Evolutionary conservation across 2,888 invertebrate species (phyloP), one percentile per base, ranked within the genome.

Genomic region (Ophioninae sp.): DNA sequence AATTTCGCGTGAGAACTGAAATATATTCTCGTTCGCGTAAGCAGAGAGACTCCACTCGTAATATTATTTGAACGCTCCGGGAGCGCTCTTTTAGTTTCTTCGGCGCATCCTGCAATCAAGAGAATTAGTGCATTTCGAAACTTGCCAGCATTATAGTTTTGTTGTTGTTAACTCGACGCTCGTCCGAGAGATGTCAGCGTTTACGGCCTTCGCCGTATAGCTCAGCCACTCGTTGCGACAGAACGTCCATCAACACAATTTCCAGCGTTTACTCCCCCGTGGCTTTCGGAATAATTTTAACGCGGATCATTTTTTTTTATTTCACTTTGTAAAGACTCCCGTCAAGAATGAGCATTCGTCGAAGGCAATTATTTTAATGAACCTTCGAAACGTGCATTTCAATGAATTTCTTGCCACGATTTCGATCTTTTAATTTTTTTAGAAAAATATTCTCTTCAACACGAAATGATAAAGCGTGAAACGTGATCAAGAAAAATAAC

Each of bases 121-220:
- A 68, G 72, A 79, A 82, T 82, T 79, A 39, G 75, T 68, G 75
- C 67, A 75, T 83, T 83, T 72, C 76, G 82, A 68, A 83, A 83
- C 79, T 72, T 74, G 65, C 74, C 56, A 71, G 20, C 41, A 39
- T 7, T 56, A 39, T 41, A 39, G 17, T 30, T 72, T n/a, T 30
- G 71, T 23, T 20, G 58, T 23, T 8, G 59, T 37, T 69, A 41
- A 17, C 30, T 74, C 56, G 17, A 17, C 41, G 71, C 22, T 30
- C n/a, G 59, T 30, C 58, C 37, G 30, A 20, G 67, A 72, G n/a
- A 76, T 76, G 41, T 76, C 22, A 68, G 68, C 59, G 65, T 75
- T 51, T 74, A 20, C 67, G 20, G 51, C 58, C 22, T 37, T 61
- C 68, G 68, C 7, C 30, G 23, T 20, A 20, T 0, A n/a, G 17